Evolutionary conservation across 1,140 invertebrate genomes (phyloP).

Genomic region (Pteromalus puparum): DNA sequence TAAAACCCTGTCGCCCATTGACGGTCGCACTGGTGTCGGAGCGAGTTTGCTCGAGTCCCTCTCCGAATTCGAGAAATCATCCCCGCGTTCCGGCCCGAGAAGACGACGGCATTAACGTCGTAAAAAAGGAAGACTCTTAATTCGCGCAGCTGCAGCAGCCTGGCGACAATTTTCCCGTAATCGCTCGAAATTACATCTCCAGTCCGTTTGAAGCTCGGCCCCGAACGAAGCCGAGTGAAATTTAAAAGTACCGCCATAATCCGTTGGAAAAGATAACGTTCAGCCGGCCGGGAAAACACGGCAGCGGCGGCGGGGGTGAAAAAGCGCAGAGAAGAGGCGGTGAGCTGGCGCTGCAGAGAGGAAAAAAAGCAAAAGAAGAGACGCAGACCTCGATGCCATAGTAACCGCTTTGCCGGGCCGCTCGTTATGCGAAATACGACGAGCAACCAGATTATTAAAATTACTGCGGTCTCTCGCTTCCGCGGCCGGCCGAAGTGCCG

Average conservation of each 20-base stretch:
- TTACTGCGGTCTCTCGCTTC: constrained; percentile 37
- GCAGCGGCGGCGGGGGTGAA: not conserved
- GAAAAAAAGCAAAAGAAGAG: not conserved
- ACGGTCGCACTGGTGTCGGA: too few species aligned
- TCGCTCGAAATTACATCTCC: constrained; percentile 25
- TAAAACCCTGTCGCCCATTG: not conserved
- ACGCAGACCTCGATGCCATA: not conserved
- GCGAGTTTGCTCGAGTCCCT: too few species aligned
- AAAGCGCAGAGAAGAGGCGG: too few species aligned
- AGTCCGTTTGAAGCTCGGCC: not conserved
- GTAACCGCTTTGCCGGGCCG: constrained; percentile 23
- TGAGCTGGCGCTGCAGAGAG: too few species aligned
- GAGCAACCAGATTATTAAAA: constrained; percentile 51
- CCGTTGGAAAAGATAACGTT: constrained; percentile 17
- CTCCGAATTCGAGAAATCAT: not conserved
- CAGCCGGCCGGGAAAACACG: not conserved
- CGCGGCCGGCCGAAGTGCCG: not conserved
- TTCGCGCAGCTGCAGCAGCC: not conserved
- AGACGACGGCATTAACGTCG: not conserved
- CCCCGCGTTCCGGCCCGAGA: too few species aligned
- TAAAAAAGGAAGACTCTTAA: not conserved
- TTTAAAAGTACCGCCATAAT: constrained; percentile 26
- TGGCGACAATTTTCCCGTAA: constrained; percentile 14
- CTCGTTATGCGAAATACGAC: constrained; percentile 35
- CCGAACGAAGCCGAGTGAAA: constrained; percentile 25